These are phyloP conservation scores for Apis cerana DNA, from an alignment of 1,140 invertebrate species.

Conservation along the genomic window DNA sequence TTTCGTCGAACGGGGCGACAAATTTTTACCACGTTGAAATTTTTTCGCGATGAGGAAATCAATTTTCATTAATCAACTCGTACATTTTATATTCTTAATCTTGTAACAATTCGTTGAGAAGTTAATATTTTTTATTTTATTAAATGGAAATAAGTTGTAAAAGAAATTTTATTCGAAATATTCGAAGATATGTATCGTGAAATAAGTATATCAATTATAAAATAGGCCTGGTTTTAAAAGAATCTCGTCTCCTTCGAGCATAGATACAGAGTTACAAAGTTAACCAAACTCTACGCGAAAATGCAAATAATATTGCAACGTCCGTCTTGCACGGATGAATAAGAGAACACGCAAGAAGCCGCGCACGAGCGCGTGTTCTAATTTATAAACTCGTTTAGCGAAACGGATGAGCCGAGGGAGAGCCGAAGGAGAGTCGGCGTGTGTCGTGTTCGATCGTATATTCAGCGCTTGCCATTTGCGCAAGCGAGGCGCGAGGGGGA, in stretches of 20 bases:
- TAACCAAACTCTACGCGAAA: neutral
- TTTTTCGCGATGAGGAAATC: neutral
- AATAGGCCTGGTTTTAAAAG: neutral
- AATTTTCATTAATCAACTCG: neutral
- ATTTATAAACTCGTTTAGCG: conserved; percentile 44
- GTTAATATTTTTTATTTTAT: neutral
- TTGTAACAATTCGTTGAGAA: neutral
- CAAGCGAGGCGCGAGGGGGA: neutral
- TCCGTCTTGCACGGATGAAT: neutral
- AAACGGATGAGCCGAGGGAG: conserved; percentile 24
- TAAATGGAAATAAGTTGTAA: too few relatives aligned
- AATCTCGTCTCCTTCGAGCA: neutral
- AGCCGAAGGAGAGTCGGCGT: neutral
- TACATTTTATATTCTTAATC: too few relatives aligned
- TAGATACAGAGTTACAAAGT: neutral
- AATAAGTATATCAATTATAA: too few relatives aligned
- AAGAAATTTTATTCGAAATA: too few relatives aligned
- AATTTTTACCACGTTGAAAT: neutral
- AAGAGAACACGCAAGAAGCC: neutral
- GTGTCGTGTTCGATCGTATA: conserved; percentile 36
- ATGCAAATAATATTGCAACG: neutral
- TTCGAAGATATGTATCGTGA: too few relatives aligned
- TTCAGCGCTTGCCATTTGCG: conserved; percentile 44
- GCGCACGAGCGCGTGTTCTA: conserved; percentile 32
- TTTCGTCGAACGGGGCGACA: neutral